Evolutionary conservation across 2,113 vertebrate species (phyloP), one percentile per base, ranked within the genome.

Genomic region (Anguilla japonica): DNA sequence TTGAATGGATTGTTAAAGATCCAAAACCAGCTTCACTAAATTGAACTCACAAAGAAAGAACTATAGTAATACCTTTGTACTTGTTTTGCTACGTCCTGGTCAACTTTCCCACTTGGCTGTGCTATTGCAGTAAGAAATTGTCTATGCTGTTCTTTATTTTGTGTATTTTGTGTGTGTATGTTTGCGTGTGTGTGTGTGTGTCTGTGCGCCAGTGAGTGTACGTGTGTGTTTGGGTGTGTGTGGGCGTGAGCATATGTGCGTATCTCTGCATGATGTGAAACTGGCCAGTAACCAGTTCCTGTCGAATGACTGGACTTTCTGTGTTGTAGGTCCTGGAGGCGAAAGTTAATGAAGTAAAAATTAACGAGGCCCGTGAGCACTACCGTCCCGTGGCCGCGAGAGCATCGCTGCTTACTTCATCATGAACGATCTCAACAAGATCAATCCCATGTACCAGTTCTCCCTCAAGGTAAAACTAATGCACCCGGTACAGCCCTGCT

Each of bases 391-490:
- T 96, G 41, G 95, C 96, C 50, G 93, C 94, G 89, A 94, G 94
- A 89, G 95, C 95, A 11, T 96, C 96, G 3, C 87, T 96, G 81
- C 94, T 97, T 97, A 92, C 91, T 97, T 97, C 83, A 96, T 97
- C 91, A 94, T 93, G 93, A 96, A 96, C 67, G 95, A 97, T 89
- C 93, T 96, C 85, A 96, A 96, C 93, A 96, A 97, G 94, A 97
- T 97, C 94, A 97, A 93, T 93, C 91, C 95, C 81, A 95, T 96
- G 96, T 97, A 97, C 90, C 95, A 97, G 91, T 96, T 96, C 93
- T 96, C 96, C 87, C 95, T 97, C 14, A 94, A 96, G 95, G 96
- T 96, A 89, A 88, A 43, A 63, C 75, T 86, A 86, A 81, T 86
- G 81, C 41, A 43, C 40, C n/a, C 56, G 46, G 63, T 81, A 86